Base-by-base conservation (phyloP, 2,797 vertebrate species). In the Oophaga sylvatica region DNA sequence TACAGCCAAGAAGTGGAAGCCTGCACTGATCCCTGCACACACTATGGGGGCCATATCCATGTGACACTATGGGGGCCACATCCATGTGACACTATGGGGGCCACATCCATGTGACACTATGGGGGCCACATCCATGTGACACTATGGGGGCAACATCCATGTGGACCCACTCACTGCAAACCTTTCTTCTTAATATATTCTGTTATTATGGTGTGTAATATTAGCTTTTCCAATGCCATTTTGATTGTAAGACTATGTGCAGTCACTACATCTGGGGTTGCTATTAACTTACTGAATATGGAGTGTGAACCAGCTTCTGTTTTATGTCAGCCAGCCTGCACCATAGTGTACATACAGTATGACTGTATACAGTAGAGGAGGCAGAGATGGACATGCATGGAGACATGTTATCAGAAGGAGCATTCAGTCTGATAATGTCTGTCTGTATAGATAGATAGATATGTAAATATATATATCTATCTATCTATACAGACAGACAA, bases 381-480 rank as follows among this genome's bases (percentile, higher is more conserved):
- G 41, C 71, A 60, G 53, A 79, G 60, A 86, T 87, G 85, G 62
- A 79, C 78, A 81, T 86, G 80, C 62, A 86, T 85, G 76, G 84
- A 85, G 29, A 68, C 73, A 85, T 79, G 75, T 45, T 45, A 81
- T 45, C 79, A 81, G 45, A 53, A 70, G 11, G 48, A 87, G 87
- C 63, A 83, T 79, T 67, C 75, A 84, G 10, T 87, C 63, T 70
- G 45, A 77, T 59, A 56, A 20, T 56, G 12, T 11, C 35, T 76
- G 45, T 22, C 31, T 79, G 60, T 5, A 41, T 41, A 41, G 3
- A 41, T 41, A 41, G 3, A 41, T 41, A 35, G 3, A 35, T 35
- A 35, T 35, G 5, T 35, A 35, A 3, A 35, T 35, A 35, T 35
- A 35, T 35, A 35, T 35, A 35, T 35, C 3, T 3, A 35, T 35